phyloP scores from a whole-genome alignment of 2,888 invertebrate species.

The Tupiocoris notatus region DNA sequence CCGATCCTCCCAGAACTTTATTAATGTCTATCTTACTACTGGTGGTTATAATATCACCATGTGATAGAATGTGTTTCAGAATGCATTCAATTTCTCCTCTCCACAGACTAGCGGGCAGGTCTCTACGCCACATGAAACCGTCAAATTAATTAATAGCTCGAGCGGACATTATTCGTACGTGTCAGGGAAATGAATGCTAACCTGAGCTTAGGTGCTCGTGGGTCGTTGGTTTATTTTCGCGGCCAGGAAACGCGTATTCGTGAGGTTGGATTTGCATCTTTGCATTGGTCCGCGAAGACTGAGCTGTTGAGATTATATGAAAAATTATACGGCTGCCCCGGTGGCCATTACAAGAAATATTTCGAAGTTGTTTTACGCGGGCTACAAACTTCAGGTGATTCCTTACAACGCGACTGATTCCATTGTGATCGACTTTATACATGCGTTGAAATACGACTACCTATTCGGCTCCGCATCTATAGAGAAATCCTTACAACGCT shows the following conservation, averaged over 20 bases:
- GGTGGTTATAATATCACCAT: too few species aligned
- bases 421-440: too few species aligned
- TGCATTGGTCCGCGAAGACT: background rate
- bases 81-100: too few species aligned
- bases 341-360: background rate
- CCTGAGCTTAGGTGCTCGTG: background rate
- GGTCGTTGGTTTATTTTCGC: slow-evolving; percentile 11
- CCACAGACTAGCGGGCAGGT: too few species aligned
- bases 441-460: too few species aligned
- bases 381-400: background rate
- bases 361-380: background rate
- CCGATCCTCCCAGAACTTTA: too few species aligned
- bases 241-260: background rate
- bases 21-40: too few species aligned
- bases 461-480: too few species aligned
- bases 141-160: slow-evolving; percentile 14
- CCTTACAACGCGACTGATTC: too few species aligned
- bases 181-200: background rate
- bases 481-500: too few species aligned
- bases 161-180: slow-evolving; percentile 16
- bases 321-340: background rate
- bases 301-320: background rate
- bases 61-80: too few species aligned
- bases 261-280: background rate
- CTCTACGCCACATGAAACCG: background rate